These are phyloP conservation scores for Corbicula japonica DNA, from an alignment of 2,888 invertebrate species.

Conservation along the genomic window DNA sequence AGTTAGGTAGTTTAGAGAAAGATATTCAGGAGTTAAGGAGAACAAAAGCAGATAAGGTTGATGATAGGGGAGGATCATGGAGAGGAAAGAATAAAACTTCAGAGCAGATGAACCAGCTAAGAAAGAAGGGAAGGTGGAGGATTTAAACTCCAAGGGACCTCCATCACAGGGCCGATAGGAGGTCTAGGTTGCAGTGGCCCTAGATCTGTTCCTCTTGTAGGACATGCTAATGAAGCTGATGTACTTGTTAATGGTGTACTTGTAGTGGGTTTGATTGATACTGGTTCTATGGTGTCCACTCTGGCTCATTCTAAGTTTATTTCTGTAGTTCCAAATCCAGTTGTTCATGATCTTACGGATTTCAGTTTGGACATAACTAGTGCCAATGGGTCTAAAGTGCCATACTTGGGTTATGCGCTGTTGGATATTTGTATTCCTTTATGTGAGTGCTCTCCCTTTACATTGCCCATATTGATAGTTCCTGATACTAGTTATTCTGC, in stretches of 20 bases:
- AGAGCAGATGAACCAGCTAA: no score
- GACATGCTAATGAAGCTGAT: conserved; percentile 9
- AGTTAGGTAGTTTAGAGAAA: no score
- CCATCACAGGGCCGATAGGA: conserved; percentile 3
- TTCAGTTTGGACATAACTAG: no score
- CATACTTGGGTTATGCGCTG: not conserved
- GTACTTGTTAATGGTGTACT: not conserved
- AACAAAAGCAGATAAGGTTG: no score
- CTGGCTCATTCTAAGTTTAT: conserved; percentile 3
- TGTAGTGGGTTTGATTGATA: not conserved
- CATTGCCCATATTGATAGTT: not conserved
- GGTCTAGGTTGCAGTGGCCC: conserved; percentile 5
- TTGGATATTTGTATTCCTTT: conserved; percentile 7
- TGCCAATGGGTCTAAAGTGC: no score
- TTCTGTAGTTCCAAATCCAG: conserved; percentile 3
- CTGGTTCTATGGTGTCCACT: conserved; percentile 7
- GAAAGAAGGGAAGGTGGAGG: no score
- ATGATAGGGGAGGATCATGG: no score
- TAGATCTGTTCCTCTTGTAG: not conserved
- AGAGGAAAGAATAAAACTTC: no score
- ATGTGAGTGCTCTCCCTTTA: no score
- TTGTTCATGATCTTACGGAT: not conserved
- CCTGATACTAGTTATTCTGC: not conserved
- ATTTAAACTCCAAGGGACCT: conserved; percentile 1
- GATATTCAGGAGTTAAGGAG: no score